A percentile compares a stretch with the other conserved stretches of the same genome.
Evolutionary conservation across 1,140 invertebrate species (phyloP).

Genomic region (Caligus rogercresseyi): DNA sequence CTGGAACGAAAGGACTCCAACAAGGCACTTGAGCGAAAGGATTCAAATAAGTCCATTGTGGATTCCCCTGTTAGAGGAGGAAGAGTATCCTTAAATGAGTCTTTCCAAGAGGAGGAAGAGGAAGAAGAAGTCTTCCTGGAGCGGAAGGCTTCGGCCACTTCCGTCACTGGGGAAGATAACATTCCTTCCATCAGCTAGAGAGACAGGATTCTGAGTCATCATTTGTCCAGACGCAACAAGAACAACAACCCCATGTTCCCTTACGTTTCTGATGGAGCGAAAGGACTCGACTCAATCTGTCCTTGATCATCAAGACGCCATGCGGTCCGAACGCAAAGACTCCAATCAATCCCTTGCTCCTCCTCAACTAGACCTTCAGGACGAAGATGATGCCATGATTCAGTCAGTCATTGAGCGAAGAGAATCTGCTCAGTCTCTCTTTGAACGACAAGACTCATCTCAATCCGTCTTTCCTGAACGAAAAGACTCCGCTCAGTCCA

Average conservation of each 20-base stretch:
- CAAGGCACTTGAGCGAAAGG: neutral
- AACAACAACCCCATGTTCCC: no score
- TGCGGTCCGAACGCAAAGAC: neutral
- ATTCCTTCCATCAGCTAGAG: no score
- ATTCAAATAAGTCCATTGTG: neutral
- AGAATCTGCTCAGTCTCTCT: neutral
- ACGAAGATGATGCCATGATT: no score
- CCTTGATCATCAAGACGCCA: neutral
- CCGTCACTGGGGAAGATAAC: no score
- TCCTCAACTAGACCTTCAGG: neutral
- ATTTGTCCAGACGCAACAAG: no score
- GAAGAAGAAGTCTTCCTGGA: no score
- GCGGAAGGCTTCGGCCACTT: no score
- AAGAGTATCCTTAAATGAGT: no score
- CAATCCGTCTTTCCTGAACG: neutral
- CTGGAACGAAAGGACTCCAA: neutral
- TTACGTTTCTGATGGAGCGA: neutral
- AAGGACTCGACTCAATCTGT: neutral
- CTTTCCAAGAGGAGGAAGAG: no score
- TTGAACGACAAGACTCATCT: neutral
- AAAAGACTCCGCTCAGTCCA: neutral
- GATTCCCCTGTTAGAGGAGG: no score
- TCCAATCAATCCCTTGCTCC: neutral
- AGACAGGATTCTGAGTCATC: no score
- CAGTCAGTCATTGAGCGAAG: neutral